phyloP scores from a whole-genome alignment of 1,140 invertebrate genomes.

The Triops cancriformis region DNA sequence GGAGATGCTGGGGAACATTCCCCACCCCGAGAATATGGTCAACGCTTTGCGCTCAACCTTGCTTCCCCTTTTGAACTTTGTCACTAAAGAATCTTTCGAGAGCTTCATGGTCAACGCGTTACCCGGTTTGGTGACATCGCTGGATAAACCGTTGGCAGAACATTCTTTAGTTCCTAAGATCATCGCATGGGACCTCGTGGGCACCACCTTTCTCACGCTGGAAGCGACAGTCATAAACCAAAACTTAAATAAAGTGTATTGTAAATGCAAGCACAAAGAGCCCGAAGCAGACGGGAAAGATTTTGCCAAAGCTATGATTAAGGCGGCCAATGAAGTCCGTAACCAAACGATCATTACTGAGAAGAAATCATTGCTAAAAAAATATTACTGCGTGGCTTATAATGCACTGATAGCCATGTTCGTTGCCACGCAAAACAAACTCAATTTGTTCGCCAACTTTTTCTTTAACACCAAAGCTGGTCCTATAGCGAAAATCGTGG shows the following conservation, averaged over 20 bases:
- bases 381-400: slow-evolving; percentile 14
- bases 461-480: neutral
- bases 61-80: neutral
- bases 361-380: neutral
- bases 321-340: slow-evolving; percentile 15
- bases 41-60: neutral
- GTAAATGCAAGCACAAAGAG: neutral
- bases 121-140: neutral
- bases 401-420: slow-evolving; percentile 17
- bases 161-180: neutral
- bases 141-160: neutral
- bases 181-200: neutral
- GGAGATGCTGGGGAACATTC: neutral
- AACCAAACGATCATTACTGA: neutral
- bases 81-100: slow-evolving; percentile 11
- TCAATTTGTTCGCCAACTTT: slow-evolving; percentile 4
- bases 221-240: neutral
- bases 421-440: slow-evolving; percentile 9
- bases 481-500: neutral
- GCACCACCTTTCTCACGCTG: neutral
- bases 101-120: neutral
- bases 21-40: neutral
- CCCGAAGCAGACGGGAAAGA: slow-evolving; percentile 14
- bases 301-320: neutral
- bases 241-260: neutral